A percentile compares a stretch with the other conserved stretches of the same genome.
These are phyloP conservation scores for Drosophila hamatofila DNA, from an alignment of 2,888 invertebrate species.

Conservation along the genomic window DNA sequence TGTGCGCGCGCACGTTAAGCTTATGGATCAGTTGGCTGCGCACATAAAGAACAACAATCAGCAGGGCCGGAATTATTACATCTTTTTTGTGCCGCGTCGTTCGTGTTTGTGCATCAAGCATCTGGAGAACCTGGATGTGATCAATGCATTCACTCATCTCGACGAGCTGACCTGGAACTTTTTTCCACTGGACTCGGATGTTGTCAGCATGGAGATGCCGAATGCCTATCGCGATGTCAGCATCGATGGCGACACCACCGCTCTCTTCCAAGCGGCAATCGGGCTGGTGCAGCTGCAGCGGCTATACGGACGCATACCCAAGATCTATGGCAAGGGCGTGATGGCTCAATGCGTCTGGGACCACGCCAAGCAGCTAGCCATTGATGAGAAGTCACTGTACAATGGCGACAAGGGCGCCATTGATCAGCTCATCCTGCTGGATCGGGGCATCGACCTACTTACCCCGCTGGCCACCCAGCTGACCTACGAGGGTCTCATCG, in stretches of 20 bases:
- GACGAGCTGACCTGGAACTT: slow-evolving; percentile 95
- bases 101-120: slow-evolving; percentile 95
- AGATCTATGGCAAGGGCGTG: slow-evolving; percentile 95
- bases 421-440: slow-evolving; percentile 95
- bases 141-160: slow-evolving; percentile 90
- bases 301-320: slow-evolving; percentile 94
- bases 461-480: slow-evolving; percentile 97
- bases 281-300: slow-evolving; percentile 94
- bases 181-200: slow-evolving; percentile 95
- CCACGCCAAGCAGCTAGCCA: slow-evolving; percentile 91
- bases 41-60: slow-evolving; percentile 60
- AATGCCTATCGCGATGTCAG: slow-evolving; percentile 93
- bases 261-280: slow-evolving; percentile 94
- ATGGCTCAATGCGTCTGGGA: slow-evolving; percentile 96
- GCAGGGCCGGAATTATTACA: slow-evolving; percentile 90
- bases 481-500: slow-evolving; percentile 98
- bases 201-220: slow-evolving; percentile 96
- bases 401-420: slow-evolving; percentile 88
- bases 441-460: slow-evolving; percentile 95
- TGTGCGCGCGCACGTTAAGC: slow-evolving; percentile 90
- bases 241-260: slow-evolving; percentile 95
- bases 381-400: slow-evolving; percentile 86
- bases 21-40: slow-evolving; percentile 93
- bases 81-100: slow-evolving; percentile 95
- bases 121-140: slow-evolving; percentile 93